A percentile compares a stretch with the other conserved stretches of the same genome.
Evolutionary conservation across 2,113 vertebrate species (phyloP).

Genomic region (Bos javanicus): DNA sequence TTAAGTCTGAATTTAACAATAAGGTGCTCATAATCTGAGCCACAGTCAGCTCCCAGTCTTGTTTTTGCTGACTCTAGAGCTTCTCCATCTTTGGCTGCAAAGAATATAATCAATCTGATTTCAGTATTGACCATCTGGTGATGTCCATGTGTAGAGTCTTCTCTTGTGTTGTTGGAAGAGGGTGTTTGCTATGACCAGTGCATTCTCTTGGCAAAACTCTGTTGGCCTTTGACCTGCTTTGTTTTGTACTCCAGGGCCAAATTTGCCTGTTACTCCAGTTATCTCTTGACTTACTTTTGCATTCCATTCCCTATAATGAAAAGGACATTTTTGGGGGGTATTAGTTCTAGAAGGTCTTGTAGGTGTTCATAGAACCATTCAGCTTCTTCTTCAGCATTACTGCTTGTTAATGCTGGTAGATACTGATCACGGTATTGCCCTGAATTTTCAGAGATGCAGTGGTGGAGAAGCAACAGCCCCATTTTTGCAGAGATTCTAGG

Average conservation of each 20-base stretch:
- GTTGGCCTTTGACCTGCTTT: background rate
- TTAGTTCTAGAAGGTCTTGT: background rate
- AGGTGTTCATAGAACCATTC: background rate
- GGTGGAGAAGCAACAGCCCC: no score
- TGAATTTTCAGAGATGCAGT: background rate
- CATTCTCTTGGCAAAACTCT: background rate
- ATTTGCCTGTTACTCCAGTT: background rate
- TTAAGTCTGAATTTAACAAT: background rate
- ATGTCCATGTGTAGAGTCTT: background rate
- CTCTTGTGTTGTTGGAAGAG: background rate
- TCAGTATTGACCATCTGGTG: background rate
- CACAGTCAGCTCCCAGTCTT: background rate
- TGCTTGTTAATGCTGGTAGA: background rate
- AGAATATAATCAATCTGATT: background rate
- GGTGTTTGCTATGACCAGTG: background rate
- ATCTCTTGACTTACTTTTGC: background rate
- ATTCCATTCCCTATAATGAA: background rate
- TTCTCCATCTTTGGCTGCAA: background rate
- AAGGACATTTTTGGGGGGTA: background rate
- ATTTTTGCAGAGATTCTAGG: background rate
- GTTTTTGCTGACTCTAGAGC: background rate
- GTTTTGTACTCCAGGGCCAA: background rate
- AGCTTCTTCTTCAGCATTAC: background rate
- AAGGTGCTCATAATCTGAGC: background rate
- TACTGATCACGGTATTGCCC: accelerated